phyloP scores from a whole-genome alignment of 1,140 invertebrate species.

The Asobara japonica region DNA sequence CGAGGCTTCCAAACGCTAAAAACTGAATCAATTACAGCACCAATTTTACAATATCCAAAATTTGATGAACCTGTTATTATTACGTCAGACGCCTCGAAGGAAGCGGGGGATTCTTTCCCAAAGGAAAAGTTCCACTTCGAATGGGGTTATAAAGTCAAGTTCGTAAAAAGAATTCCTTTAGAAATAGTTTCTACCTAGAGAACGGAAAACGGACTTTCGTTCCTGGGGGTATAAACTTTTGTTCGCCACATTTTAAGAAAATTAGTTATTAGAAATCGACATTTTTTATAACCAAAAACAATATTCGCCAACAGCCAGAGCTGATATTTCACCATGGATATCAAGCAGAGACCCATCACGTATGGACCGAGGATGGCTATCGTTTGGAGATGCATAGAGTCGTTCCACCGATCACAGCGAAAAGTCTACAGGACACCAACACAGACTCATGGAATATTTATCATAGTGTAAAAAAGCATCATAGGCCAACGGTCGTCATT shows the following conservation, averaged over 20 bases:
- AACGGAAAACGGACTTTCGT: no score
- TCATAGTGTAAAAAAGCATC: conserved; percentile 32
- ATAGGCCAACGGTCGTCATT: conserved; percentile 70
- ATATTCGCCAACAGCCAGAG: no score
- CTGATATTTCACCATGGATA: conserved; percentile 71
- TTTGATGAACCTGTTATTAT: neutral
- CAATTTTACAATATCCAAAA: conserved; percentile 25
- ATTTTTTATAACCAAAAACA: no score
- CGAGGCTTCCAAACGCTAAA: conserved; percentile 47
- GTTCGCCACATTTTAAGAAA: no score
- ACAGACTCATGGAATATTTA: neutral
- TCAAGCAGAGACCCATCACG: conserved; percentile 72
- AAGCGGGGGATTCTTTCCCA: no score
- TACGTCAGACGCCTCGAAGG: no score
- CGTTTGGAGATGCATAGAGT: conserved; percentile 76
- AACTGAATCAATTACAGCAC: neutral
- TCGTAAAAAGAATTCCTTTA: no score
- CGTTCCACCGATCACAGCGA: neutral
- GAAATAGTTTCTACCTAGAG: no score
- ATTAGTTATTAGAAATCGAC: no score
- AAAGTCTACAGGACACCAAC: neutral
- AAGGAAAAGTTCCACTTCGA: no score
- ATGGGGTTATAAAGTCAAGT: no score
- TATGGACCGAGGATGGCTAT: conserved; percentile 78
- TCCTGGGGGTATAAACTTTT: no score